Conservation (phyloP, 2,797 vertebrate species). For the Sebastes aleutianus region DNA sequence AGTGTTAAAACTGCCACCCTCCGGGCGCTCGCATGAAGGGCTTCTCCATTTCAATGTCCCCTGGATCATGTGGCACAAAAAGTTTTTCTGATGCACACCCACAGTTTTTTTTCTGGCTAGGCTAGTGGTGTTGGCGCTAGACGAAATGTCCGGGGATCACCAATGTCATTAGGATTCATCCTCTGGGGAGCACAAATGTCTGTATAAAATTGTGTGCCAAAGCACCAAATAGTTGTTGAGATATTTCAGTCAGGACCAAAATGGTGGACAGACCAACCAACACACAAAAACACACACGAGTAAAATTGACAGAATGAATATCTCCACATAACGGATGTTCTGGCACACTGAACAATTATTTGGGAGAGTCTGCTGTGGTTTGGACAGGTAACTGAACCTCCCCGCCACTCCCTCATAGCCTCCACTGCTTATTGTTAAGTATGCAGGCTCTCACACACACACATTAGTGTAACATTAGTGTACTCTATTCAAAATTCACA, state of each 20-base stretch:
- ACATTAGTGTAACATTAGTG: too few relatives aligned
- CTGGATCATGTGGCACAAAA: too few relatives aligned
- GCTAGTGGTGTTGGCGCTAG: background rate
- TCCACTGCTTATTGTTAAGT: background rate
- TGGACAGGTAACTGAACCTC: constrained; percentile 3
- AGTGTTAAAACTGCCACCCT: too few relatives aligned
- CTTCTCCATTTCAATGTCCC: too few relatives aligned
- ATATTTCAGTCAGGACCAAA: background rate
- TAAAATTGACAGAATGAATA: background rate
- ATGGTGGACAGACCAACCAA: background rate
- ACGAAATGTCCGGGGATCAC: too few relatives aligned
- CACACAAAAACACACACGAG: background rate
- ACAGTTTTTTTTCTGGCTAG: too few relatives aligned
- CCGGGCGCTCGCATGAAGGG: too few relatives aligned
- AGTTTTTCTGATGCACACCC: too few relatives aligned
- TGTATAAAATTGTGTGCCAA: background rate
- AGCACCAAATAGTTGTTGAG: background rate
- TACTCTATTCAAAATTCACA: background rate
- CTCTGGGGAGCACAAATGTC: background rate
- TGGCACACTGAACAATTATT: background rate
- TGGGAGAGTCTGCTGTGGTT: background rate
- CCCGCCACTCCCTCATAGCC: background rate
- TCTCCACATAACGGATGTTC: background rate
- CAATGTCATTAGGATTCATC: too few relatives aligned
- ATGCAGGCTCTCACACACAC: background rate